These are phyloP conservation scores for Tinea semifulvella DNA, from an alignment of 2,888 invertebrate species.

Conservation along the genomic window DNA sequence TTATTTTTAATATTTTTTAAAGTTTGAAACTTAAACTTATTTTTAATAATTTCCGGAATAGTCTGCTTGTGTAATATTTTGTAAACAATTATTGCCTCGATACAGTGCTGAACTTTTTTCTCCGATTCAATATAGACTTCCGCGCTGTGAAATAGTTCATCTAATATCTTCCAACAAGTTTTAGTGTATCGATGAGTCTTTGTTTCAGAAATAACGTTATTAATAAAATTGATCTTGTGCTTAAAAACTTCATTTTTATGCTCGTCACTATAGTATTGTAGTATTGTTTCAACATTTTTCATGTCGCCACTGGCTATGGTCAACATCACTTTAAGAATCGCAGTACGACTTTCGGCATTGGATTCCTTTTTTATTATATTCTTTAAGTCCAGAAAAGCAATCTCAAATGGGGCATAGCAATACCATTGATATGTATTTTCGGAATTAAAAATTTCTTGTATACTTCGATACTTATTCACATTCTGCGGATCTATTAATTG, in stretches of 20 bases:
- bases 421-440: constrained; percentile 32
- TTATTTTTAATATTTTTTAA: constrained; percentile 26
- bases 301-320: constrained; percentile 27
- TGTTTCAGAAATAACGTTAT: constrained; percentile 25
- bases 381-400: constrained; percentile 35
- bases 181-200: constrained; percentile 29
- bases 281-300: constrained; percentile 27
- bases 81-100: constrained; percentile 32
- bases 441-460: background rate
- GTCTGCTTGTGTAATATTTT: constrained; percentile 27
- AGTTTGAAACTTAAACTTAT: constrained; percentile 29
- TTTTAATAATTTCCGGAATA: constrained; percentile 33
- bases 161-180: constrained; percentile 34
- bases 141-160: constrained; percentile 32
- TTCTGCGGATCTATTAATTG: constrained; percentile 17
- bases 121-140: constrained; percentile 29
- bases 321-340: constrained; percentile 31
- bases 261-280: constrained; percentile 32
- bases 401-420: constrained; percentile 34
- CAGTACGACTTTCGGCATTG: constrained; percentile 29
- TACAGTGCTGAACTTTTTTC: constrained; percentile 33
- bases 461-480: background rate
- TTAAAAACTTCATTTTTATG: constrained; percentile 31
- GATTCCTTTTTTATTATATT: constrained; percentile 35
- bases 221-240: constrained; percentile 29